Evolutionary conservation across 2,797 vertebrate species (phyloP).

Genomic region (Tiaroga cobitis): DNA sequence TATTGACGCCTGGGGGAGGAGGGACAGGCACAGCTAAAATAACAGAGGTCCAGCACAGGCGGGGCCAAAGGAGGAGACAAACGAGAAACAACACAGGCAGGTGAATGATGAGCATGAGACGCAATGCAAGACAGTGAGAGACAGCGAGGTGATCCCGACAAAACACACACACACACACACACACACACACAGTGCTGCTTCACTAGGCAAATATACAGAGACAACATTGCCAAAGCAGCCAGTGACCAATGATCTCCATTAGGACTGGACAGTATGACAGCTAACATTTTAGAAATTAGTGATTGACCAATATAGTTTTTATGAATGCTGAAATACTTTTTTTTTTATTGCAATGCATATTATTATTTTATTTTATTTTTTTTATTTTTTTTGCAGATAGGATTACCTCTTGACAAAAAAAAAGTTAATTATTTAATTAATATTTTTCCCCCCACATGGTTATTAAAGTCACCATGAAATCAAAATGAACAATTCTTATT

Average conservation of each 20-base stretch:
- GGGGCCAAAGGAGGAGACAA: conserved; percentile 57
- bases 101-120: conserved; percentile 76
- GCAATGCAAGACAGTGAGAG: conserved; percentile 62
- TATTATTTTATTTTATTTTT: not conserved
- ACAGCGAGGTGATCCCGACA: conserved; percentile 52
- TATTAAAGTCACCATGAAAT: not conserved
- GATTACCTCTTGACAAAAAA: not conserved
- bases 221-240: conserved; percentile 28
- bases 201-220: conserved; percentile 9
- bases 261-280: not conserved
- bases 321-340: not conserved
- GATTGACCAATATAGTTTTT: not conserved
- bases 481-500: not conserved
- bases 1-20: conserved; percentile 94
- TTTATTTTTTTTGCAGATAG: not conserved
- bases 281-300: not conserved
- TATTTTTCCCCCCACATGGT: not conserved
- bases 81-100: conserved; percentile 75
- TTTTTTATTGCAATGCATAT: not conserved
- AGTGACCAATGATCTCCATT: not conserved
- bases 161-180: conserved; percentile 52
- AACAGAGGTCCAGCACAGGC: conserved; percentile 60
- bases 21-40: conserved; percentile 96
- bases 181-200: conserved; percentile 30
- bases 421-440: not conserved